Evolutionary conservation across 2,888 invertebrate species (phyloP).

Genomic region (Carcina quercana): DNA sequence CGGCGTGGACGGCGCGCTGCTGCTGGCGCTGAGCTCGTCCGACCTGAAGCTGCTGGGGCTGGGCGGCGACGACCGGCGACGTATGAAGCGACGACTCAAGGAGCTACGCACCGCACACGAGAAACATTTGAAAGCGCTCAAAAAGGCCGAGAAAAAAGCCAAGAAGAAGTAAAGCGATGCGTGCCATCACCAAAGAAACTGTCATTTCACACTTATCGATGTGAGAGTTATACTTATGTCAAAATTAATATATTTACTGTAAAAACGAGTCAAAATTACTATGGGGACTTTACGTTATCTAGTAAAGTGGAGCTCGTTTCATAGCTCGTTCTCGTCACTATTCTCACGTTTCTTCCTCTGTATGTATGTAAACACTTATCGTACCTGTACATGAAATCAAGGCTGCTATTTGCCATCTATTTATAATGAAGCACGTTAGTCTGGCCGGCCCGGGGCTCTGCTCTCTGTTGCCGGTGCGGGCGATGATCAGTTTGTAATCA

Average conservation of each 20-base stretch:
- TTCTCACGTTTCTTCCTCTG: too few relatives aligned
- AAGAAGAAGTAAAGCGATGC: conserved; percentile 75
- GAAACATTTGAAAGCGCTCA: conserved; percentile 88
- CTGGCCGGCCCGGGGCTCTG: too few relatives aligned
- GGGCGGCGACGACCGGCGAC: conserved; percentile 85
- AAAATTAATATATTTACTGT: too few relatives aligned
- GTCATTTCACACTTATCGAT: conserved; percentile 34
- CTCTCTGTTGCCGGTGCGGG: too few relatives aligned
- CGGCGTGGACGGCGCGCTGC: conserved; percentile 89
- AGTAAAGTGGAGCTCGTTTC: too few relatives aligned
- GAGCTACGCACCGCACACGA: conserved; percentile 88
- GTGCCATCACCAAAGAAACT: conserved; percentile 35
- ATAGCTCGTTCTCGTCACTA: too few relatives aligned
- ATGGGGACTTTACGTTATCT: too few relatives aligned
- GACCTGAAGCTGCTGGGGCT: conserved; percentile 93
- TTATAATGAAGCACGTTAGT: too few relatives aligned
- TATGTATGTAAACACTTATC: not conserved
- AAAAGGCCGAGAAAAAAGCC: conserved; percentile 89
- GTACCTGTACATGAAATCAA: conserved; percentile 5
- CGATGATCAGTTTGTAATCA: not conserved
- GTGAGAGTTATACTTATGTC: conserved; percentile 19
- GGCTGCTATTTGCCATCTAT: conserved; percentile 3
- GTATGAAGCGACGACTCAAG: conserved; percentile 88
- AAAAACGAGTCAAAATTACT: too few relatives aligned
- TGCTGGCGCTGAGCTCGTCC: conserved; percentile 91